A percentile compares a stretch with the other conserved stretches of the same genome.
These are phyloP conservation scores for Callyntrura sp. DNA, from an alignment of 2,888 invertebrate genomes.

Conservation along the genomic window DNA sequence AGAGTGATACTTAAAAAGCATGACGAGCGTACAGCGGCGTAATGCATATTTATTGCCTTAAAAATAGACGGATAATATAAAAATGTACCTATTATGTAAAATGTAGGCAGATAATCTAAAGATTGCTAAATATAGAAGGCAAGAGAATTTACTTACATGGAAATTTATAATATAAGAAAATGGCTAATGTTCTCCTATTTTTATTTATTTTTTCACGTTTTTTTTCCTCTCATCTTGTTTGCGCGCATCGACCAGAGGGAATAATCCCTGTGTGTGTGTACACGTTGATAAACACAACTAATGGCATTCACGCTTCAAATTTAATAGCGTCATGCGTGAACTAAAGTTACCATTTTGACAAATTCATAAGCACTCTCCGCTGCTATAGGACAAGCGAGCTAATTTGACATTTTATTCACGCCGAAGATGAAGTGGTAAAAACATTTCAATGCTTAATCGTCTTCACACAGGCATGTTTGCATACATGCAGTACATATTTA, in stretches of 20 bases:
- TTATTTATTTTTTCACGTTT: conserved; percentile 22
- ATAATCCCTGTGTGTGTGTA: background rate
- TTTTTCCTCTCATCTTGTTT: background rate
- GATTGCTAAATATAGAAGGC: background rate
- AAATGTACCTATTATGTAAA: background rate
- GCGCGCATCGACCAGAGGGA: background rate
- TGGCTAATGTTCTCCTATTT: background rate
- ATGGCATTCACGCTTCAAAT: conserved; percentile 39
- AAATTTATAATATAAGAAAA: conserved; percentile 10
- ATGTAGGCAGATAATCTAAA: background rate
- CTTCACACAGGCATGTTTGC: background rate
- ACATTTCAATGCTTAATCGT: background rate
- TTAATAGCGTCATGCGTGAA: conserved; percentile 9
- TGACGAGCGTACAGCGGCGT: too few species aligned
- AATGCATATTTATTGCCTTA: too few species aligned
- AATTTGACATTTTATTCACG: conserved; percentile 17
- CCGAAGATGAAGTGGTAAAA: background rate
- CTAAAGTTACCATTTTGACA: background rate
- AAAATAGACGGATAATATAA: background rate
- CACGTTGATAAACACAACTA: background rate
- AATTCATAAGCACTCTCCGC: background rate
- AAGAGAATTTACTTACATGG: background rate
- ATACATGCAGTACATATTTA: too few species aligned
- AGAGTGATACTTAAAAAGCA: too few species aligned
- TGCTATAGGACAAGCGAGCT: background rate